Evolutionary conservation across 1,140 invertebrate genomes (phyloP).

Genomic region (Cherax quadricarinatus): DNA sequence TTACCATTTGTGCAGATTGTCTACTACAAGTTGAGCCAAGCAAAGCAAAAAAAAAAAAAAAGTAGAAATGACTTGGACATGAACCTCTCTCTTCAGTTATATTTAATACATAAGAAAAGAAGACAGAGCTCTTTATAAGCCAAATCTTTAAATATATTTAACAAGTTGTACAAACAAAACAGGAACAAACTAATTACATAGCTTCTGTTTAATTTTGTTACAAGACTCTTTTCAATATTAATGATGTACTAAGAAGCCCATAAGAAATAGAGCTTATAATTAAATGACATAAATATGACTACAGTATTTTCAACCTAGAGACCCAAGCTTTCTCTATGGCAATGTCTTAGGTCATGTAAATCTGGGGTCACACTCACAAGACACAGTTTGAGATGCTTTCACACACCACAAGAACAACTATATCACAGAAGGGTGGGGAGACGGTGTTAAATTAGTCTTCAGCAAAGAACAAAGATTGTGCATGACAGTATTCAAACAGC

Average conservation of each 20-base stretch:
- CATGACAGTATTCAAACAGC: background rate
- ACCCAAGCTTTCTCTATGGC: conserved; percentile 18
- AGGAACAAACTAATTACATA: background rate
- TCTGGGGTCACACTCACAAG: conserved; percentile 34
- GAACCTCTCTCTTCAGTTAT: conserved; percentile 2
- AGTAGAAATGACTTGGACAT: conserved; percentile 33
- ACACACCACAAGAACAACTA: conserved; percentile 47
- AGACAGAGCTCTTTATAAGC: background rate
- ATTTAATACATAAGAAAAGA: conserved; percentile 1
- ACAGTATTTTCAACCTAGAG: conserved; percentile 1
- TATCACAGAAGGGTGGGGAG: conserved; percentile 62
- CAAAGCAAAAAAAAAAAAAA: conserved; percentile 57
- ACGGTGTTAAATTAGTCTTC: conserved; percentile 24
- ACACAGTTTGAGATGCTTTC: background rate
- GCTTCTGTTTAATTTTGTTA: background rate
- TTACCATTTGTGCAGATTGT: conserved; percentile 70
- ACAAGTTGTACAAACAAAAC: background rate
- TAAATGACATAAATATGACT: background rate
- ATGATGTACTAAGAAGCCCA: background rate
- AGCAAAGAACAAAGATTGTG: conserved; percentile 17
- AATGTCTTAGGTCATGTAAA: conserved; percentile 21
- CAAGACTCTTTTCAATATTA: background rate
- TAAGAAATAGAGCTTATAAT: background rate
- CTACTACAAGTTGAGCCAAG: conserved; percentile 69
- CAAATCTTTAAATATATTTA: background rate